Percentiles rank a stretch among this genome's conserved stretches.
phyloP scores from a whole-genome alignment of 2,797 vertebrate species.

The Chelon auratus region DNA sequence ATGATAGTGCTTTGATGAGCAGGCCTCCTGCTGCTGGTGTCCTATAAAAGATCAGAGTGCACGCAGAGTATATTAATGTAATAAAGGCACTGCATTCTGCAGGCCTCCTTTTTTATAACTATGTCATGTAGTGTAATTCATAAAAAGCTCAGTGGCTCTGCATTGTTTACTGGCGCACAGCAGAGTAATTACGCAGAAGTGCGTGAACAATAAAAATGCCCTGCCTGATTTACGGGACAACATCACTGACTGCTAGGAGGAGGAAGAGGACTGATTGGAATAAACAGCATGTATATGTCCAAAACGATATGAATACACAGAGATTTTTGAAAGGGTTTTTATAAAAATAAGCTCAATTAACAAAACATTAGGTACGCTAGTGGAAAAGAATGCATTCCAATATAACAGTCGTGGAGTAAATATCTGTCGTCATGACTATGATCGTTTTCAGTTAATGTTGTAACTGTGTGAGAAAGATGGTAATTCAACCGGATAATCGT shows the following conservation, averaged over 20 bases:
- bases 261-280: conserved; percentile 3
- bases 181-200: conserved; percentile 67
- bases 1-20: conserved; percentile 78
- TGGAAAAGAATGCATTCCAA: too few species aligned
- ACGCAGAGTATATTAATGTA: conserved; percentile 36
- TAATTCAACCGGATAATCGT: too few species aligned
- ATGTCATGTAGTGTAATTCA: conserved; percentile 62
- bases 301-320: too few species aligned
- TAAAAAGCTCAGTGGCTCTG: conserved; percentile 54
- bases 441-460: too few species aligned
- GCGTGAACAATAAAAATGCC: conserved; percentile 68
- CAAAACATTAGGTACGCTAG: too few species aligned
- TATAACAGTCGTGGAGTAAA: too few species aligned
- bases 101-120: conserved; percentile 37
- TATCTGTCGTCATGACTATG: too few species aligned
- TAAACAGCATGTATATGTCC: too few species aligned
- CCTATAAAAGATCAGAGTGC: conserved; percentile 61
- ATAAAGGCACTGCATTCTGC: conserved; percentile 25
- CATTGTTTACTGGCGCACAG: conserved; percentile 68
- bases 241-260: conserved; percentile 35
- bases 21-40: conserved; percentile 58
- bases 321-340: too few species aligned
- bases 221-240: conserved; percentile 55
- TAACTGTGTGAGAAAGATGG: too few species aligned
- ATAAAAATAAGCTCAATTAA: too few species aligned